Conservation (phyloP, 2,888 invertebrate genomes). For the Exocentrus adspersus region DNA sequence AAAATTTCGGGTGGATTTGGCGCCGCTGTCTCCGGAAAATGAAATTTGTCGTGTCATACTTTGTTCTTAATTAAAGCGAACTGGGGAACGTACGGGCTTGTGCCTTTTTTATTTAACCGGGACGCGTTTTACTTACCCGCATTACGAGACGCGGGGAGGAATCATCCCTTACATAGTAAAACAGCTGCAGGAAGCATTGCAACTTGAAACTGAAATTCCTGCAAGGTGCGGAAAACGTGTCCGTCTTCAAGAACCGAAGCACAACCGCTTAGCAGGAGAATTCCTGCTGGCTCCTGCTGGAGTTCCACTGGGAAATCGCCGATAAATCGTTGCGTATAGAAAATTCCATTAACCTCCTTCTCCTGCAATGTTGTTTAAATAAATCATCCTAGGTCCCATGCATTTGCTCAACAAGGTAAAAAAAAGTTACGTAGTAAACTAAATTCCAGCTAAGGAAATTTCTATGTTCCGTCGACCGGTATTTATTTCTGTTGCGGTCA, state of each 20-base stretch:
- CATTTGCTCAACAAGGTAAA: too few species aligned
- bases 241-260: too few species aligned
- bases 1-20: too few species aligned
- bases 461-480: too few species aligned
- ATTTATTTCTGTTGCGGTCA: neutral
- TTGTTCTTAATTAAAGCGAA: conserved; percentile 15
- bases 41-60: conserved; percentile 7
- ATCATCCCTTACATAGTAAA: too few species aligned
- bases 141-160: neutral
- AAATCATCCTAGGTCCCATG: neutral
- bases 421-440: too few species aligned
- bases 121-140: neutral
- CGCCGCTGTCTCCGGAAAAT: neutral
- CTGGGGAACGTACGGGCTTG: neutral
- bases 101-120: neutral
- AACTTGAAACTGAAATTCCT: too few species aligned
- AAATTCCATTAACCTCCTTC: conserved; percentile 2
- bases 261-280: neutral
- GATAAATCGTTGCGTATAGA: neutral
- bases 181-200: too few species aligned
- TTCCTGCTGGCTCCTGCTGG: neutral
- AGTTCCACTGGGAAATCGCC: neutral
- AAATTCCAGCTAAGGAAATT: too few species aligned
- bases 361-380: conserved; percentile 1
- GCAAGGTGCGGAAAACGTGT: too few species aligned